These are phyloP conservation scores for Lophotis ruficrista DNA, from an alignment of 2,113 vertebrate species.

Conservation along the genomic window DNA sequence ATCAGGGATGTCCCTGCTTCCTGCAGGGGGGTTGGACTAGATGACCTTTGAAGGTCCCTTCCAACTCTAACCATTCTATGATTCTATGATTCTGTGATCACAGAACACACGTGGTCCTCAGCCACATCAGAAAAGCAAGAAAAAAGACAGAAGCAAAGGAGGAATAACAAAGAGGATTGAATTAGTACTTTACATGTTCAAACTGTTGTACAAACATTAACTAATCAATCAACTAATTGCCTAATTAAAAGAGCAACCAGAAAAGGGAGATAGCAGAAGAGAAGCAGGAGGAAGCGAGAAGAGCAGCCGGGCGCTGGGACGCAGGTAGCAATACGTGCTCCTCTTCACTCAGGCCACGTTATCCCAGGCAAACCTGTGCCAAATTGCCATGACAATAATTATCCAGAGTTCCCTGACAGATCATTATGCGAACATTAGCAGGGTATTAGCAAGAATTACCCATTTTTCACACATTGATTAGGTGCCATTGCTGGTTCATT, in stretches of 20 bases:
- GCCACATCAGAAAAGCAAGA: neutral
- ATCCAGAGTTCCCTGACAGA: constrained; percentile 76
- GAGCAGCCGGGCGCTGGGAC: neutral
- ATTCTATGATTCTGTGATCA: too few species aligned
- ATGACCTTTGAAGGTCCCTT: too few species aligned
- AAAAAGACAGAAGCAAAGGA: neutral
- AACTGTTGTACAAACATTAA: constrained; percentile 46
- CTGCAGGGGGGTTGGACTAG: too few species aligned
- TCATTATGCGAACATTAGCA: constrained; percentile 82
- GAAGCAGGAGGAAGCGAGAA: neutral
- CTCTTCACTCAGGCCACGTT: constrained; percentile 28
- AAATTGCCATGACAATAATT: constrained; percentile 79
- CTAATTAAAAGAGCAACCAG: constrained; percentile 35
- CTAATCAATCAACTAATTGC: constrained; percentile 60
- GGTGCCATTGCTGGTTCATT: constrained; percentile 76
- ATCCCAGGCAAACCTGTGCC: constrained; percentile 65
- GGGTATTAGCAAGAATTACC: constrained; percentile 78
- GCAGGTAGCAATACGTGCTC: neutral
- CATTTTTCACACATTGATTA: constrained; percentile 84
- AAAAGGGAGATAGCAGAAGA: neutral
- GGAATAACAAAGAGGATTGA: neutral
- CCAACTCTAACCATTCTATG: too few species aligned
- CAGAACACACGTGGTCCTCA: neutral
- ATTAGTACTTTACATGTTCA: constrained; percentile 6
- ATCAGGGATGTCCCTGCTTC: too few species aligned